Evolutionary conservation across 2,797 vertebrate species (phyloP), one percentile per base, ranked within the genome.

Genomic region (Gallinago stenura): DNA sequence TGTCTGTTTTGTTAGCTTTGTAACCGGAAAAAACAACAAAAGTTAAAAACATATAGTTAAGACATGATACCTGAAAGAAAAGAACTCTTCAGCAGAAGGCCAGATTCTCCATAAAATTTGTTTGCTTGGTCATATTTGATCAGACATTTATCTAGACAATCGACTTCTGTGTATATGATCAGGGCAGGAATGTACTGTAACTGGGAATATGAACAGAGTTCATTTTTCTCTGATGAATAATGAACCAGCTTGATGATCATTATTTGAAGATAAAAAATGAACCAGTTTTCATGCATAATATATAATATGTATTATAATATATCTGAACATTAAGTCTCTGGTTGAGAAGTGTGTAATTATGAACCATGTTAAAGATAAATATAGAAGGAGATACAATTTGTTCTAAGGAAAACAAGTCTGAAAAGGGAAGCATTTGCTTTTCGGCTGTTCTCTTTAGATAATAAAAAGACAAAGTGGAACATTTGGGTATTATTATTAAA

Each of bases 211-310:
- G 90, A 94, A 73, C 28, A 87, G 83, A 91, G 60, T 89, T 96
- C 94, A 97, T 97, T 97, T 95, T 95, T 97, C 91, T 95, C 64
- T 71, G 65, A 87, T 96, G 94, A 97, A 97, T 96, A 97, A 97
- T 97, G 95, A 96, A 93, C 85, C 41, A 94, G 54, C 77, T 83
- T 97, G 91, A 91, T 94, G 90, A 96, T 90, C 95, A 93, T 97
- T 96, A 95, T 93, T 97, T 53, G 88, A 96, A 87, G 88, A 90
- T 95, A 95, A 97, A 96, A 97, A 96, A 97, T 96, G 96, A 95
- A 89, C 77, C 30, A 46, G 78, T 89, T 97, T 95, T 95, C 96
- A 97, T 97, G 82, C 91, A 96, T 96, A 93, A 96, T 97, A 95
- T 89, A 96, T 97, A 95, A 61, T 84, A 93, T 83, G 57, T 93